Conservation (phyloP, 2,113 vertebrate species). For the Dipodomys ordii region DNA sequence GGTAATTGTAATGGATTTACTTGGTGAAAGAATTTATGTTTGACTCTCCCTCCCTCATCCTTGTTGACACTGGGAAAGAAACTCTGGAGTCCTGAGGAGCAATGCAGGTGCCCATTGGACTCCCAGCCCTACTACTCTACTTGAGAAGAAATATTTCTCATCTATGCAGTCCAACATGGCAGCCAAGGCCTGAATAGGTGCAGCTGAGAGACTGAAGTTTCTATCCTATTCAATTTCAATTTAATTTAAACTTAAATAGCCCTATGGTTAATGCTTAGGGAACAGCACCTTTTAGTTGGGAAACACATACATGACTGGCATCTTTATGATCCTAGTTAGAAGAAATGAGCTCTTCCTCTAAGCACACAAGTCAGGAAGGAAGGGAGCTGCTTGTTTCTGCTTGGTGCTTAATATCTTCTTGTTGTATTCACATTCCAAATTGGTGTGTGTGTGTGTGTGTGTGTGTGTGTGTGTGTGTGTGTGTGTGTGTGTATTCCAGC, state of each 20-base stretch:
- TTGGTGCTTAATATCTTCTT: neutral
- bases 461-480: too few relatives aligned
- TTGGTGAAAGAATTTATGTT: neutral
- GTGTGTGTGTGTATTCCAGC: too few relatives aligned
- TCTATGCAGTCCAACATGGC: accelerated
- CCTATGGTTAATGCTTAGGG: accelerated
- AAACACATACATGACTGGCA: neutral
- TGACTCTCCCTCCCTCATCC: too few relatives aligned
- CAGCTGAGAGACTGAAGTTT: neutral
- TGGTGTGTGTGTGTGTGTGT: too few relatives aligned
- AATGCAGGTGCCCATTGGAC: too few relatives aligned
- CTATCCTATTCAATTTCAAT: neutral
- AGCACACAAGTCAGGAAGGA: too few relatives aligned
- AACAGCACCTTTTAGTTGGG: too few relatives aligned
- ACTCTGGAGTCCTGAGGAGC: neutral
- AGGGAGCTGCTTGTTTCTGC: too few relatives aligned
- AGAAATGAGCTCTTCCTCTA: neutral
- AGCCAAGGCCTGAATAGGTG: neutral
- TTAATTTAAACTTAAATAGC: neutral
- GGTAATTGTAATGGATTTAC: neutral
- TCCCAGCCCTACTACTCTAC: accelerated
- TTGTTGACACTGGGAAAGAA: neutral
- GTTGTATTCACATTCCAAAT: accelerated
- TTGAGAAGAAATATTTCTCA: accelerated
- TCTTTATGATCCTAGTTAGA: neutral